phyloP scores from a whole-genome alignment of 1,140 invertebrate species.

The Lepeophtheirus salmonis region DNA sequence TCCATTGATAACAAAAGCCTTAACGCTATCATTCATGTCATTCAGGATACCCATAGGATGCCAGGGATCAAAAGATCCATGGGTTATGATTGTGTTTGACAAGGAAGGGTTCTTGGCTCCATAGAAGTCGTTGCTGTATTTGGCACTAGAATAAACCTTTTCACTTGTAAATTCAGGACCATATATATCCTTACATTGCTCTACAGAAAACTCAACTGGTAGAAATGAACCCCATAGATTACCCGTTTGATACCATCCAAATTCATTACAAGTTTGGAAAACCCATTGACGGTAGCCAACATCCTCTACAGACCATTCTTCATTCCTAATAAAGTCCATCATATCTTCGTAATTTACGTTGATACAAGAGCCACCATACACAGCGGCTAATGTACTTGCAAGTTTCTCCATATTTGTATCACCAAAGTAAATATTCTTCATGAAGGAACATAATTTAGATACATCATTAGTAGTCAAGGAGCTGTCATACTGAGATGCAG shows the following conservation, averaged over 20 bases:
- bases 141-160: constrained; percentile 31
- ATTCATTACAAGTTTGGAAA: constrained; percentile 89
- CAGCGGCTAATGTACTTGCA: background rate
- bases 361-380: constrained; percentile 24
- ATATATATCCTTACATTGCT: constrained; percentile 65
- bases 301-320: constrained; percentile 24
- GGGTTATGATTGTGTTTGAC: constrained; percentile 58
- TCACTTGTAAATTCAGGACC: constrained; percentile 30
- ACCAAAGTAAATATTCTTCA: constrained; percentile 21
- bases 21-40: constrained; percentile 2
- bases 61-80: constrained; percentile 82
- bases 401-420: constrained; percentile 18
- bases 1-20: constrained; percentile 28
- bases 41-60: constrained; percentile 43
- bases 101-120: constrained; percentile 32
- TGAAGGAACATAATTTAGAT: too few species aligned
- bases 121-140: constrained; percentile 33
- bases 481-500: too few species aligned
- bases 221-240: constrained; percentile 59
- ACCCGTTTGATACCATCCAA: constrained; percentile 68
- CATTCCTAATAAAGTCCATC: constrained; percentile 25
- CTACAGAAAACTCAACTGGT: constrained; percentile 51
- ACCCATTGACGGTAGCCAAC: constrained; percentile 65
- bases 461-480: too few species aligned
- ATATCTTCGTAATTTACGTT: constrained; percentile 29